Conservation (phyloP, 2,113 vertebrate species). For the Pterocles burchelli region DNA sequence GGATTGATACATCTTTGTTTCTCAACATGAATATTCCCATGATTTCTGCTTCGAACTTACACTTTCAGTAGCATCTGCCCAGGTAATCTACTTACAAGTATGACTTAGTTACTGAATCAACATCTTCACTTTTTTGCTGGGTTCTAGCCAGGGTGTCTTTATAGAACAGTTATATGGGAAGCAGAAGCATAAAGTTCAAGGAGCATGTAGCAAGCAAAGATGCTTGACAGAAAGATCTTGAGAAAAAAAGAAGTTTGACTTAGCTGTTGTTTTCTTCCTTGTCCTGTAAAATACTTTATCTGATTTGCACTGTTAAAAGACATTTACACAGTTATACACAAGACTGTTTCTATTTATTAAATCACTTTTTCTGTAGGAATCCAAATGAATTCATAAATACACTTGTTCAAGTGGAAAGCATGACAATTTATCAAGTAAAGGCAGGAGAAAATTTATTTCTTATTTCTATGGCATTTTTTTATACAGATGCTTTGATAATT, state of each 20-base stretch:
- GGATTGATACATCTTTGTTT: neutral
- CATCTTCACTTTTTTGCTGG: neutral
- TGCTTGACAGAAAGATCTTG: neutral
- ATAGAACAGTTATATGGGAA: neutral
- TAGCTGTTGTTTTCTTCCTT: neutral
- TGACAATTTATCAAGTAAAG: neutral
- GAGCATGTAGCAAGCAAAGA: neutral
- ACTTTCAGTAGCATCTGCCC: neutral
- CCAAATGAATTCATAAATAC: neutral
- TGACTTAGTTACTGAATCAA: neutral
- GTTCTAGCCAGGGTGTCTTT: neutral
- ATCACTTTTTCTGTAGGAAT: neutral
- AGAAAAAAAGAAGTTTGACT: neutral
- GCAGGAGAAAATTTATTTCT: neutral
- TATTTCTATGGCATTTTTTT: neutral
- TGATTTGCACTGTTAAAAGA: neutral
- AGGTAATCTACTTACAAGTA: neutral
- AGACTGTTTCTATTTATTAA: neutral
- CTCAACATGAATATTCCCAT: neutral
- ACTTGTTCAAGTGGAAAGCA: rapidly evolving
- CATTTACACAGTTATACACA: neutral
- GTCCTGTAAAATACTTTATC: neutral
- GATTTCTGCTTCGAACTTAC: neutral
- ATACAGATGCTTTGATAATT: neutral
- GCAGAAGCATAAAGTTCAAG: neutral